phyloP scores from a whole-genome alignment of 2,797 vertebrate genomes.

The Rhynchotus rufescens region DNA sequence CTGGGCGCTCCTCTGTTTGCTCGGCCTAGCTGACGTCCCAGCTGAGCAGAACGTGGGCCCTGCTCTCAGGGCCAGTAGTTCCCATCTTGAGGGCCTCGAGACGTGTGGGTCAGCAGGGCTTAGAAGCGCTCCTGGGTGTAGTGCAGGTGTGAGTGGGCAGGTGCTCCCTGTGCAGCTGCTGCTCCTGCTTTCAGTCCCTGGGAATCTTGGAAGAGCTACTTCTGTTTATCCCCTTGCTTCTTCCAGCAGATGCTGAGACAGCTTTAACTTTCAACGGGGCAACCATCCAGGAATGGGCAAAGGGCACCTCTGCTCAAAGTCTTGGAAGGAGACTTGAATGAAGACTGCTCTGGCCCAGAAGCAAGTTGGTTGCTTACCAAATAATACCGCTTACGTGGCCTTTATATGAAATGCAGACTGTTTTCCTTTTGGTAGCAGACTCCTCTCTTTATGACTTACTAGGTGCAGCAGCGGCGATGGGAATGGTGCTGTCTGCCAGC shows the following conservation, averaged over 20 bases:
- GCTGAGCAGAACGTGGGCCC: neutral
- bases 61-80: neutral
- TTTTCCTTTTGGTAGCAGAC: constrained; percentile 33
- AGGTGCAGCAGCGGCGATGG: neutral
- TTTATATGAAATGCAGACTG: constrained; percentile 37
- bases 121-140: neutral
- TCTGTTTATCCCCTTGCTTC: neutral
- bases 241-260: constrained; percentile 15
- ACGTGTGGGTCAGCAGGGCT: neutral
- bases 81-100: neutral
- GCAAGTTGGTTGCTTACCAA: neutral
- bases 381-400: neutral
- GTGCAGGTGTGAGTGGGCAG: neutral
- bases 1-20: neutral
- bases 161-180: neutral
- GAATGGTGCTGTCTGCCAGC: neutral
- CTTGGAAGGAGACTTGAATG: neutral
- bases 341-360: neutral
- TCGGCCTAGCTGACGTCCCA: too few species aligned
- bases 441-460: constrained; percentile 23
- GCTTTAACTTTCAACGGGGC: neutral
- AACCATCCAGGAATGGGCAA: neutral
- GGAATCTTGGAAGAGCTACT: neutral
- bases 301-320: neutral
- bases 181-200: neutral